Evolutionary conservation across 2,888 invertebrate species (phyloP), one percentile per base, ranked within the genome.

Genomic region (Pseudococcus viburni): DNA sequence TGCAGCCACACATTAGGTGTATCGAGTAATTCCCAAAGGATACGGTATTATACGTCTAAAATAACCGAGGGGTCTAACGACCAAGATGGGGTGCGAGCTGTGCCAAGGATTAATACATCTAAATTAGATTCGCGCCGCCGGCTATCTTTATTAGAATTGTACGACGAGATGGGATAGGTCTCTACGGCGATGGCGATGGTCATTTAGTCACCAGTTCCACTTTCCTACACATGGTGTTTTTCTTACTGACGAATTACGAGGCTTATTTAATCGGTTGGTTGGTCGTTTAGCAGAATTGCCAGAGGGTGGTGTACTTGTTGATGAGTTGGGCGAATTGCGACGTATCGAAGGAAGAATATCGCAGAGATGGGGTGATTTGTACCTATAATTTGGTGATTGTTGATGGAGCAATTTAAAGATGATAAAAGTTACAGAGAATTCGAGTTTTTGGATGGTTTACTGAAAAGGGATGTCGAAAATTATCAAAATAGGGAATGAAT

Each of bases 71-170:
- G 55, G 11, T 17, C 19, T 19, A 64, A 22, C 6, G 64, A 22
- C 8, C 22, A 19, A 64, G 19, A 64, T 64, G 64, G 64, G 22
- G 9, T 22, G 6, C 12, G 64, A 9, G 64, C 9, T 8, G 64
- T 12, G 64, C 26, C 26, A 1, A 64, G 64, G 22, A 64, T 64
- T 64, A 64, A 64, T 64, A 22, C 64, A 22, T 64, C 64, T 64
- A 64, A 64, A 64, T 64, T 64, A 22, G 64, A 64, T 64, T 64
- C 64, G 64, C 22, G 64, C 64, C 64, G 22, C 19, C 64, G 64
- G 22, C 64, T 64, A 22, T 55, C 55, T 55, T 55, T 55, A 55
- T 55, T 55, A 55, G 17, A 55, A 55, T 55, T 55, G 55, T 55
- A 55, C 55, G 55, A 55, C 17, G 17, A 17, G 55, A 12, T 55